Base-by-base conservation (phyloP, 2,888 invertebrate genomes). In the Rotaria magnacalcarata region DNA sequence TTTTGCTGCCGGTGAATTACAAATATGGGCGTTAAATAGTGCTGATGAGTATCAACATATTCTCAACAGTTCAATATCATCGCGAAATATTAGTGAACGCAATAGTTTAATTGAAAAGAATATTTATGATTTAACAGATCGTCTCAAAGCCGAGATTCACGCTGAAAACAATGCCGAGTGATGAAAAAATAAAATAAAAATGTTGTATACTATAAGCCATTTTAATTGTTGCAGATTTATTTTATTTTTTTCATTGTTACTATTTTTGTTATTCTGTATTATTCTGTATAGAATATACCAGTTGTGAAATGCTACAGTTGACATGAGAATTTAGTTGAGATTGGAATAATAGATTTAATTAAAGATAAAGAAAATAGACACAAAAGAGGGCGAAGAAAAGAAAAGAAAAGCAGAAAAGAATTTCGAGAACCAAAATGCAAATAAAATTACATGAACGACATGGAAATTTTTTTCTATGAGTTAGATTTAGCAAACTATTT, bases 1-100 rank as follows among this genome's bases (percentile, higher is more conserved):
- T 16, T 43, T 86, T 19, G 86, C 85, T 52, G 56, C 80, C 11
- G 86, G 86, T 34, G 80, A 80, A 47, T 47, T 80, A 80, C 80
- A 80, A 80, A 10, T 47, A n/a, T 80, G 80, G 80, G 80, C 80
- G 47, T 8, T 5, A 24, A 14, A 4, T n/a, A 3, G 47, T 34
- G 16, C 14, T 0, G 80, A 47, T 47, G 80, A 80, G 47, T 80
- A 80, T 80, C 80, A 80, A 80, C 47, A 80, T 80, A 47, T 80
- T 24, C 7, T 80, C 7, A 47, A 47, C n/a, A 80, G 3, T 47
- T 47, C 67, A 0, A 67, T 19, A 16, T 27, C 47, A 80, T 80
- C 80, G 5, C 80, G 80, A 21, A 47, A 80, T 80, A 6, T n/a
- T 11, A 80, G n/a, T 80, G 47, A 80, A 80, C 34, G 34, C 1